Evolutionary conservation across 2,113 vertebrate genomes (phyloP).

Genomic region (Typhlomys cinereus): DNA sequence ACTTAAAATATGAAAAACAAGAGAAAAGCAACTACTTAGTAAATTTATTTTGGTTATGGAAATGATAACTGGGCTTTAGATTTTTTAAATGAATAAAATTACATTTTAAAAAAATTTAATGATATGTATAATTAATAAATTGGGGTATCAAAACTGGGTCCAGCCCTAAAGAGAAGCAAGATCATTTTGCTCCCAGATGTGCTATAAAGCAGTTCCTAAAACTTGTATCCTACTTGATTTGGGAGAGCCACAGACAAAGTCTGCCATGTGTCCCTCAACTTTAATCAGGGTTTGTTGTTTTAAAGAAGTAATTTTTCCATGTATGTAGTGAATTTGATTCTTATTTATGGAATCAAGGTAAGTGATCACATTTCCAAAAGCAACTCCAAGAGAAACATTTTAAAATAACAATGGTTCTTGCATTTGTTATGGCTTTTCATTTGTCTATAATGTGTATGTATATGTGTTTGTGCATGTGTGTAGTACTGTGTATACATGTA

Average conservation of each 20-base stretch:
- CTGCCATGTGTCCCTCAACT: neutral
- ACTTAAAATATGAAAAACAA: slow-evolving; percentile 50
- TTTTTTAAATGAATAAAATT: slow-evolving; percentile 10
- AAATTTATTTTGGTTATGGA: slow-evolving; percentile 22
- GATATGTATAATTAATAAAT: neutral
- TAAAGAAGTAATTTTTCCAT: neutral
- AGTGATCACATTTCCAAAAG: neutral
- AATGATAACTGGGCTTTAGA: neutral
- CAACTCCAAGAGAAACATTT: slow-evolving; percentile 13
- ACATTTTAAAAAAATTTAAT: neutral
- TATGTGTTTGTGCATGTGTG: too few relatives aligned
- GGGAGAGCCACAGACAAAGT: neutral
- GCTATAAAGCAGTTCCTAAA: neutral
- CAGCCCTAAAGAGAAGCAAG: neutral
- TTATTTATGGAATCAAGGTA: neutral
- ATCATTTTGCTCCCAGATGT: neutral
- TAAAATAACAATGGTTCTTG: slow-evolving; percentile 25
- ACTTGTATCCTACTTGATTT: neutral
- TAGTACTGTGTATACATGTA: neutral
- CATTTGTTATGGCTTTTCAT: neutral
- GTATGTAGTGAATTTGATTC: neutral
- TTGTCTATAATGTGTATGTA: too few relatives aligned
- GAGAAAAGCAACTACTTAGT: slow-evolving; percentile 22
- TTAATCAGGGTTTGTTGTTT: neutral
- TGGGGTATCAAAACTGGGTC: neutral